Percentiles rank a stretch among this genome's conserved stretches.
Evolutionary conservation across 2,113 vertebrate genomes (phyloP).

Genomic region (Pagrus major): DNA sequence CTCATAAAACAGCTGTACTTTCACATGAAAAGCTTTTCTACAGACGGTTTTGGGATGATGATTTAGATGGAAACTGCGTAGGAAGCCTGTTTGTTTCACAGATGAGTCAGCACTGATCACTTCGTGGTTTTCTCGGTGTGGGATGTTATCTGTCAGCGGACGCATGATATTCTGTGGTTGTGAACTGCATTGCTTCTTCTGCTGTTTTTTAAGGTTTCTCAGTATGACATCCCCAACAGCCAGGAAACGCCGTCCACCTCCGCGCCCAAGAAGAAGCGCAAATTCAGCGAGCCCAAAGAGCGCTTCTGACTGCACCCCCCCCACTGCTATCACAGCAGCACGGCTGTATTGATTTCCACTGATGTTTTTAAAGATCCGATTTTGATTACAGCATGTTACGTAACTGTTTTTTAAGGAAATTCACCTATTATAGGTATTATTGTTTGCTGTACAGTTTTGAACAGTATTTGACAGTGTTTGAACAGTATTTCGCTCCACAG

Average conservation of each 20-base stretch:
- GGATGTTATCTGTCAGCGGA: conserved; percentile 21
- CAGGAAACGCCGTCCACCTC: conserved; percentile 81
- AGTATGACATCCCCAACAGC: conserved; percentile 84
- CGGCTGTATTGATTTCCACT: not conserved
- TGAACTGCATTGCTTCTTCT: not conserved
- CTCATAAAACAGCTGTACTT: not conserved
- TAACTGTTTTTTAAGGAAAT: not conserved
- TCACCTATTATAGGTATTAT: too few species aligned
- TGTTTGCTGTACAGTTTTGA: too few species aligned
- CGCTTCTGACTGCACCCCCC: conserved; percentile 64
- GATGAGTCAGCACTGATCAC: conserved; percentile 54
- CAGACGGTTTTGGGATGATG: not conserved
- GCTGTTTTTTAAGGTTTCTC: conserved; percentile 76
- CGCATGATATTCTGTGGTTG: not conserved
- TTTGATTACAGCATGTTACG: not conserved
- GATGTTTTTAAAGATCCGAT: not conserved
- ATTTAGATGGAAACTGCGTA: conserved; percentile 38
- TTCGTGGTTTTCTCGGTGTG: conserved; percentile 34
- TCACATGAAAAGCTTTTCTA: not conserved
- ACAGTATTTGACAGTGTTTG: too few species aligned
- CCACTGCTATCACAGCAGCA: not conserved
- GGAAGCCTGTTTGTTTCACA: conserved; percentile 35
- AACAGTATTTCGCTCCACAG: not conserved
- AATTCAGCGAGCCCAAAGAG: conserved; percentile 91
- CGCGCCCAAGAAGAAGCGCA: conserved; percentile 85